Evolutionary conservation across 2,797 vertebrate genomes (phyloP).

Genomic region (Acrossocheilus wenchowensis): DNA sequence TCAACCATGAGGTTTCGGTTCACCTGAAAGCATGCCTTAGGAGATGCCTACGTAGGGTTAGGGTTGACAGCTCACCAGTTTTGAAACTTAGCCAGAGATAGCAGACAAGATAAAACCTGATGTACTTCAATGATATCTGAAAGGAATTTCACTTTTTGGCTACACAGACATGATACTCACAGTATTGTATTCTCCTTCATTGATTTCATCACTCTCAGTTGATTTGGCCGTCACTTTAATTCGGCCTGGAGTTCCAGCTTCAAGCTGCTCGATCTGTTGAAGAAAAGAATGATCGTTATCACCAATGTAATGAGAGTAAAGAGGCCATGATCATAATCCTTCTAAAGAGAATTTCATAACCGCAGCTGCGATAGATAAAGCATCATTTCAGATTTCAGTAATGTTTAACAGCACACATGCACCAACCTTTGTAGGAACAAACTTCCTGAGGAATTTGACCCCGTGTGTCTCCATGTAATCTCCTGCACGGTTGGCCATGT

Average conservation of each 20-base stretch:
- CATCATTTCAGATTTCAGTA: background rate
- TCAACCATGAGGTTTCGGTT: background rate
- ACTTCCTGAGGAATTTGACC: slow-evolving; percentile 88
- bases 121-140: background rate
- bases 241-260: slow-evolving; percentile 88
- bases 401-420: background rate
- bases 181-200: slow-evolving; percentile 91
- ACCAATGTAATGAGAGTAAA: background rate
- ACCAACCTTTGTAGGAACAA: slow-evolving; percentile 85
- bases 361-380: background rate
- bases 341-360: slow-evolving; percentile 23
- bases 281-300: background rate
- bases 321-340: background rate
- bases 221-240: slow-evolving; percentile 91
- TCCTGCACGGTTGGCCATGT: slow-evolving; percentile 93
- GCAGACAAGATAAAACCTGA: background rate
- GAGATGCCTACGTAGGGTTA: background rate
- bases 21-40: background rate
- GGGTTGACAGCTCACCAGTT: background rate
- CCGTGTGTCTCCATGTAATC: slow-evolving; percentile 90
- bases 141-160: too few species aligned
- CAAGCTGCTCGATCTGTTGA: slow-evolving; percentile 87
- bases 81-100: background rate
- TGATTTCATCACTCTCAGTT: slow-evolving; percentile 80
- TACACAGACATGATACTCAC: slow-evolving; percentile 73